These are phyloP conservation scores for Lasioglossum vierecki DNA, from an alignment of 2,888 invertebrate species.

Conservation along the genomic window DNA sequence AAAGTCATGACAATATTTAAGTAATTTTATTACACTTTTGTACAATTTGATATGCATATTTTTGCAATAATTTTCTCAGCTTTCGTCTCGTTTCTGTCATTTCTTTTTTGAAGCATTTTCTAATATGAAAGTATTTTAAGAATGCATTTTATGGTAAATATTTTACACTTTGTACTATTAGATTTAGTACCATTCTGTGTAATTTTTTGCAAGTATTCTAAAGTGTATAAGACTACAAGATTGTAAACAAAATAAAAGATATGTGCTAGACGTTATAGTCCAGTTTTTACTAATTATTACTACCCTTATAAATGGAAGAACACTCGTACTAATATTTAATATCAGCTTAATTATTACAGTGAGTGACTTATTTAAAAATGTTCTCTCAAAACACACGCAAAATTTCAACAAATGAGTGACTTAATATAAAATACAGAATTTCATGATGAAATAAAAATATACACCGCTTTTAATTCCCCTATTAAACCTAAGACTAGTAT, in stretches of 20 bases:
- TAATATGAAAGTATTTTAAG: slow-evolving; percentile 24
- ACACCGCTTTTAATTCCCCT: slow-evolving; percentile 1
- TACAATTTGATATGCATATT: slow-evolving; percentile 42
- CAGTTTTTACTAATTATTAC: slow-evolving; percentile 26
- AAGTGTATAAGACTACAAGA: slow-evolving; percentile 50
- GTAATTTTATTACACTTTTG: slow-evolving; percentile 47
- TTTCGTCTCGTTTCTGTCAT: slow-evolving; percentile 10
- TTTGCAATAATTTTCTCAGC: neutral
- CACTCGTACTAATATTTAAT: slow-evolving; percentile 15
- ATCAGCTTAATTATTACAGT: slow-evolving; percentile 32
- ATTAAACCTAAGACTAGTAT: slow-evolving; percentile 31
- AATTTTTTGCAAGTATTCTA: slow-evolving; percentile 40
- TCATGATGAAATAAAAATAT: slow-evolving; percentile 20
- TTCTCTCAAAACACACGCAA: slow-evolving; percentile 33
- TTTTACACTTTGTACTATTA: slow-evolving; percentile 37
- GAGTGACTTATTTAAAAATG: slow-evolving; percentile 37
- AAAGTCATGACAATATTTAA: slow-evolving; percentile 49
- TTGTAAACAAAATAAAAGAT: slow-evolving; percentile 59
- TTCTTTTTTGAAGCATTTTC: neutral
- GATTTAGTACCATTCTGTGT: slow-evolving; percentile 33
- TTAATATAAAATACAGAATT: slow-evolving; percentile 25
- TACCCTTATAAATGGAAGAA: slow-evolving; percentile 24
- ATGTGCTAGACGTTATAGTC: slow-evolving; percentile 53
- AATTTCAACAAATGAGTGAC: slow-evolving; percentile 13
- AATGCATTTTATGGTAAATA: slow-evolving; percentile 22